phyloP scores from a whole-genome alignment of 2,113 vertebrate genomes.

The Cathartes aura region DNA sequence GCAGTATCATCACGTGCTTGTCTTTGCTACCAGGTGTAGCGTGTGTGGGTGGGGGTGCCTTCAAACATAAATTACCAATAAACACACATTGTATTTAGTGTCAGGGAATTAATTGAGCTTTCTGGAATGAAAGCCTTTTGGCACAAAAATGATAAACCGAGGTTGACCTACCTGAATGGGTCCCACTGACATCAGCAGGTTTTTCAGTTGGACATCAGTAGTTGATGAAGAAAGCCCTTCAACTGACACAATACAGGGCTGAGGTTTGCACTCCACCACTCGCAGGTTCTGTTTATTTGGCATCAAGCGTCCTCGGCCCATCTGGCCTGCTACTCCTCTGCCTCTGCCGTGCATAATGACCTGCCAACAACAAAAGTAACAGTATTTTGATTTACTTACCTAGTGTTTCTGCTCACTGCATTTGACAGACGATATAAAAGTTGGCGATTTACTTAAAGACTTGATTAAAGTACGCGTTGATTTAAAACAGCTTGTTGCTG shows the following conservation, averaged over 20 bases:
- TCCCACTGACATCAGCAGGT: slow-evolving; percentile 93
- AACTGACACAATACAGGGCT: slow-evolving; percentile 89
- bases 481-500: slow-evolving; percentile 18
- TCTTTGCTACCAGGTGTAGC: not conserved
- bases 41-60: not conserved
- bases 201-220: slow-evolving; percentile 90
- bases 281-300: slow-evolving; percentile 86
- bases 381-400: slow-evolving; percentile 65
- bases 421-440: not conserved
- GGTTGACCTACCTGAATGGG: slow-evolving; percentile 89
- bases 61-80: slow-evolving; percentile 34
- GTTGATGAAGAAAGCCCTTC: slow-evolving; percentile 97
- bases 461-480: not conserved
- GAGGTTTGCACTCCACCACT: slow-evolving; percentile 83
- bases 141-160: not conserved
- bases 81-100: not conserved
- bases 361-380: slow-evolving; percentile 77
- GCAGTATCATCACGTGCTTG: not conserved
- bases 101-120: slow-evolving; percentile 44
- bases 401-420: not conserved
- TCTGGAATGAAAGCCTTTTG: slow-evolving; percentile 17
- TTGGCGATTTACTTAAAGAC: not conserved
- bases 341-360: slow-evolving; percentile 88
- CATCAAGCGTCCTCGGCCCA: slow-evolving; percentile 85
- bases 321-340: slow-evolving; percentile 80